phyloP scores from a whole-genome alignment of 2,113 vertebrate genomes.

The Bubalus kerabau region DNA sequence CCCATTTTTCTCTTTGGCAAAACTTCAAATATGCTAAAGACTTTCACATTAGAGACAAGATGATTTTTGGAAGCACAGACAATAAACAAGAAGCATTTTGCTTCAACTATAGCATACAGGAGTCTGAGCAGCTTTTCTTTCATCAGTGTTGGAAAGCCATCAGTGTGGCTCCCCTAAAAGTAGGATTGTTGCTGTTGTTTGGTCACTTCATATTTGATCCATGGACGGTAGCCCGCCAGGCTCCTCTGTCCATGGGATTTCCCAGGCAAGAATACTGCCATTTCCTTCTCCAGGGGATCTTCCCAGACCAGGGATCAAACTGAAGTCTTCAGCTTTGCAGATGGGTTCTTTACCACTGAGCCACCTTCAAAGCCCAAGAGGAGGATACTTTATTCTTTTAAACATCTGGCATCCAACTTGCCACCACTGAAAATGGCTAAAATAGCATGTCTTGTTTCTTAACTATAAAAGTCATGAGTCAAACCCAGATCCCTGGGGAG shows the following conservation, averaged over 20 bases:
- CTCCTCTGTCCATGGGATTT: not conserved
- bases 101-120: not conserved
- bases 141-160: not conserved
- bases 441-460: not conserved
- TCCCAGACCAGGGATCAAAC: not conserved
- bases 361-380: not conserved
- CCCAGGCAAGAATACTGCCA: not conserved
- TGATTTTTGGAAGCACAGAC: not conserved
- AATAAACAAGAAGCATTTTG: not conserved
- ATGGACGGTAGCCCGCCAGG: not conserved
- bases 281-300: not conserved
- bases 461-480: constrained; percentile 24
- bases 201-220: not conserved
- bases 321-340: not conserved
- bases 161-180: not conserved
- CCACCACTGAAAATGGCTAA: constrained; percentile 40
- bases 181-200: not conserved
- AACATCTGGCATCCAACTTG: not conserved
- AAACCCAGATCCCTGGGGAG: constrained; percentile 50
- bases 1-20: not conserved
- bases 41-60: not conserved
- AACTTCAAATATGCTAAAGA: not conserved
- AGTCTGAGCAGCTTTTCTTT: not conserved
- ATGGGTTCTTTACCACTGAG: not conserved
- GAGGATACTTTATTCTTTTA: not conserved